Base-by-base conservation (phyloP, 2,113 vertebrate species). In the Cavia aperea region DNA sequence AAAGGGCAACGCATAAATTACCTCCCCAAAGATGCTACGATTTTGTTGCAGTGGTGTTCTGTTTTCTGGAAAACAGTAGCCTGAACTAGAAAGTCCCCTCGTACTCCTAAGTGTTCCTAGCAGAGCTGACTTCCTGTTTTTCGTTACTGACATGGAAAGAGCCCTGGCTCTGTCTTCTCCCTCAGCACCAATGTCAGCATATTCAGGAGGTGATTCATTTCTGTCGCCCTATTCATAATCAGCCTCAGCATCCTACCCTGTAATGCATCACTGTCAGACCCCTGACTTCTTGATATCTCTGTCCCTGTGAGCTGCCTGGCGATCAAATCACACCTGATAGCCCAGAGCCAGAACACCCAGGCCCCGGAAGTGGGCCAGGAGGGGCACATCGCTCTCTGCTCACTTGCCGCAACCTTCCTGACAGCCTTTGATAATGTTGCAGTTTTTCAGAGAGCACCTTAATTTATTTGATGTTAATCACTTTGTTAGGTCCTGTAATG, bases 211-310 rank as follows among this genome's bases (percentile, higher is more conserved):
- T 88, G 89, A 96, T 95, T 81, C 82, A 93, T 95, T 95, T 66
- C 81, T 95, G 94, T 93, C 75, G 72, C 81, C 78, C 4, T 72
- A 31, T 89, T 90, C 91, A 86, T 90, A 86, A 96, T 88, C 93
- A 96, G 88, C 85, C 58, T 89, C 73, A 56, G 91, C 86, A 73
- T 93, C 92, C 31, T 33, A 68, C 87, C 94, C 86, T 31, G 3
- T 62, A 43, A 95, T 95, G 68, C 88, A 96, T 97, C 94, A 94
- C 93, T 95, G 95, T 96, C 95, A 94, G 92, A 92, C 82, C 91
- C 94, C 93, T 94, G 95, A 94, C 95, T 94, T 87, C 88, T 77
- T 85, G 93, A 66, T 93, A 82, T 94, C 95, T 95, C 82, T 93
- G 93, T 95, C 72, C 92, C 86, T 29, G 87, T 10, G 83, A 96